Evolutionary conservation across 1,140 invertebrate genomes (phyloP).

Genomic region (Lucilia sericata): DNA sequence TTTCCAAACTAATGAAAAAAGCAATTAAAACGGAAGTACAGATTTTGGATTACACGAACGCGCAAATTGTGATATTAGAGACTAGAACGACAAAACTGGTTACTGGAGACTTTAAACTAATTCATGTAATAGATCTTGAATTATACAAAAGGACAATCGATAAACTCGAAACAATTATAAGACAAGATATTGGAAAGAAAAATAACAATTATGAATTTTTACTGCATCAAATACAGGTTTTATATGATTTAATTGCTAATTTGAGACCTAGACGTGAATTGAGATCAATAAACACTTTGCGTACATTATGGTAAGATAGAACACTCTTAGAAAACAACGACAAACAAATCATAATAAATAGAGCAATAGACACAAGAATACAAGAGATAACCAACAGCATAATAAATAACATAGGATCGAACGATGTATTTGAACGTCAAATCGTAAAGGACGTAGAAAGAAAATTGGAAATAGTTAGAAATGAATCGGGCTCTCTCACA

Average conservation of each 20-base stretch:
- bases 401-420: background rate
- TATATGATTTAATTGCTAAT: no score
- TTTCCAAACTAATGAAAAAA: no score
- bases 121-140: no score
- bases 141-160: no score
- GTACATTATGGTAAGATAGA: no score
- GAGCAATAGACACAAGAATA: background rate
- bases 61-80: background rate
- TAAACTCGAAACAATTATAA: no score
- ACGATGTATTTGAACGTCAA: background rate
- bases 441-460: background rate
- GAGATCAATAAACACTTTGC: no score
- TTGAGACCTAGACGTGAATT: background rate
- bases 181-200: no score
- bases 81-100: background rate
- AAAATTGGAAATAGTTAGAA: background rate
- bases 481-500: no score
- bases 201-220: no score
- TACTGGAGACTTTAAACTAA: constrained; percentile 1
- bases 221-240: no score
- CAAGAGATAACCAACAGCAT: background rate
- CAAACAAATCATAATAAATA: background rate
- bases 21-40: no score
- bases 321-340: background rate
- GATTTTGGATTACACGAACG: background rate